Conservation (phyloP, 2,113 vertebrate genomes). For the Chelonoidis abingdonii region DNA sequence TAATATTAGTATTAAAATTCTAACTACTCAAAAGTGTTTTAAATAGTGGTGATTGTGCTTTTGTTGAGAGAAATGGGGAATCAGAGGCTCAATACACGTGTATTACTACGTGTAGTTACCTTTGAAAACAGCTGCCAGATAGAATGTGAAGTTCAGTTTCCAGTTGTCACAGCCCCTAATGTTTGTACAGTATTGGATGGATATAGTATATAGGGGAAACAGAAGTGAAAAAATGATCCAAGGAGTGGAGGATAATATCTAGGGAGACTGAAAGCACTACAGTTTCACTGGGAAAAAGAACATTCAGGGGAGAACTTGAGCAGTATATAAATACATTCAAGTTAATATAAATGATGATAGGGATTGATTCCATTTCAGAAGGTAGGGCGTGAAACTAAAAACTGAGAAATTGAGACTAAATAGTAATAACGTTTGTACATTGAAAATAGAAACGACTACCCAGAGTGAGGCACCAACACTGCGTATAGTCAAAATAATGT, state of each 20-base stretch:
- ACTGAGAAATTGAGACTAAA: neutral
- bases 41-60: neutral
- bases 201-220: neutral
- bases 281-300: neutral
- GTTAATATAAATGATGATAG: fast-evolving
- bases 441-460: neutral
- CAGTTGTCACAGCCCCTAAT: neutral
- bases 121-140: fast-evolving
- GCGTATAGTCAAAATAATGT: neutral
- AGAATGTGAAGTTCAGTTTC: neutral
- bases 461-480: neutral
- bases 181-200: neutral
- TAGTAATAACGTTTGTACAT: neutral
- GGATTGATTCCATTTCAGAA: neutral
- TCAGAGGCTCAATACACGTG: neutral
- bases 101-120: neutral
- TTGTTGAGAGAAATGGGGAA: neutral
- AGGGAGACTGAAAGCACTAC: neutral
- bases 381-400: neutral
- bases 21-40: neutral
- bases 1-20: neutral
- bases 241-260: neutral
- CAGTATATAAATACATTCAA: neutral
- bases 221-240: neutral
- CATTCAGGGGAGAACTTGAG: neutral